Evolutionary conservation across 2,888 invertebrate genomes (phyloP).

Genomic region (Clistopyga incitator): DNA sequence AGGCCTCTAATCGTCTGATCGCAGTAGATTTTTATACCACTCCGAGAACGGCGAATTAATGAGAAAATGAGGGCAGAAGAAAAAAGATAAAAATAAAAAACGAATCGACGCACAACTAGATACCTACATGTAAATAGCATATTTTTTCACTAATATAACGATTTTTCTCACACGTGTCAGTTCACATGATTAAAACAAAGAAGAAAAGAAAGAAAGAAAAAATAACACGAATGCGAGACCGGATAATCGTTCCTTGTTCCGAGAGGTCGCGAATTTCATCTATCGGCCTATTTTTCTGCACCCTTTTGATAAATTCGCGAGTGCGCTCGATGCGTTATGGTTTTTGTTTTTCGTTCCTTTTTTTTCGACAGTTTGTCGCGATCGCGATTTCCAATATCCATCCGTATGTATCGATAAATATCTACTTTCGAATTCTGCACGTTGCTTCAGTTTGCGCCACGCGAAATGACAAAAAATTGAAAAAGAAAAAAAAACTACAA

Average conservation of each 20-base stretch:
- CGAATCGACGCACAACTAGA: conserved; percentile 82
- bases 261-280: conserved; percentile 55
- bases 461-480: conserved; percentile 37
- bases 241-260: conserved; percentile 62
- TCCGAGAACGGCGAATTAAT: conserved; percentile 66
- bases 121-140: conserved; percentile 83
- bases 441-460: conserved; percentile 59
- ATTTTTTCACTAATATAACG: conserved; percentile 81
- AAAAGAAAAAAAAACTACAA: too few species aligned
- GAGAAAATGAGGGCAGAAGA: conserved; percentile 45
- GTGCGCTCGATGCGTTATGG: conserved; percentile 50
- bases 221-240: conserved; percentile 57
- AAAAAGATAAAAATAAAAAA: conserved; percentile 75
- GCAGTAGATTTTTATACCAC: conserved; percentile 82
- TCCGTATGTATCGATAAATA: conserved; percentile 57
- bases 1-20: conserved; percentile 75
- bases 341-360: conserved; percentile 64
- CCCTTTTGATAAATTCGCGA: conserved; percentile 45
- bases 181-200: conserved; percentile 43
- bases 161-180: conserved; percentile 68
- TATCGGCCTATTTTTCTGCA: conserved; percentile 60
- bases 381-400: conserved; percentile 55
- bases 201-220: conserved; percentile 13
- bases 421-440: conserved; percentile 67
- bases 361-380: conserved; percentile 67